phyloP scores from a whole-genome alignment of 2,113 vertebrate species.

The Sylvietta virens region DNA sequence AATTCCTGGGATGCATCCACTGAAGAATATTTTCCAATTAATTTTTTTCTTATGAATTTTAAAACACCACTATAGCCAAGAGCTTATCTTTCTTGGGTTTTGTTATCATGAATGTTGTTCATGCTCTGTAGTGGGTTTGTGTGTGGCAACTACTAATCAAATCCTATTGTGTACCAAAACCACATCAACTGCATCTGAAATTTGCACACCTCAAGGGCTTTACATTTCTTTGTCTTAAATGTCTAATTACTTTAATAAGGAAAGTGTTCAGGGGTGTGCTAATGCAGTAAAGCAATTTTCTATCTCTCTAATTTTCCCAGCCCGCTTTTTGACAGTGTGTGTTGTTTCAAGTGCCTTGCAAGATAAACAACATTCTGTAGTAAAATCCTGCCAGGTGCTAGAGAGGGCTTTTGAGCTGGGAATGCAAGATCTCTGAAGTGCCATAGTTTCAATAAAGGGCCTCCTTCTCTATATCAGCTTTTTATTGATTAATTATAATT shows the following conservation, averaged over 20 bases:
- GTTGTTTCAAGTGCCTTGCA: neutral
- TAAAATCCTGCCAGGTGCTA: neutral
- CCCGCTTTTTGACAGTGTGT: neutral
- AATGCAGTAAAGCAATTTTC: neutral
- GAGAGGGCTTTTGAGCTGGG: neutral
- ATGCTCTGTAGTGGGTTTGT: neutral
- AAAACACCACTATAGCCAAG: neutral
- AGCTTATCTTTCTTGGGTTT: neutral
- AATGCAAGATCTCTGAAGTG: neutral
- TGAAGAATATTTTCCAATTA: neutral
- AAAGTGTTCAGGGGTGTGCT: neutral
- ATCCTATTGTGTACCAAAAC: neutral
- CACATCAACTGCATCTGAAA: neutral
- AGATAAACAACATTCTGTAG: neutral
- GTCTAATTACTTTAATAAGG: neutral
- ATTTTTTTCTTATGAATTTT: neutral
- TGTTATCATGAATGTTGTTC: neutral
- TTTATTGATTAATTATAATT: neutral
- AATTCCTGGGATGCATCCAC: neutral
- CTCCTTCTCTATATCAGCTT: neutral
- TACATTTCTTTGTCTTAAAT: neutral
- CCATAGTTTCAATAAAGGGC: neutral
- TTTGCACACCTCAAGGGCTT: neutral
- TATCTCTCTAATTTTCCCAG: conserved; percentile 7
- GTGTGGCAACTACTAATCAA: neutral